These are phyloP conservation scores for Campopleginae sp. DNA, from an alignment of 2,888 invertebrate species.

Conservation along the genomic window DNA sequence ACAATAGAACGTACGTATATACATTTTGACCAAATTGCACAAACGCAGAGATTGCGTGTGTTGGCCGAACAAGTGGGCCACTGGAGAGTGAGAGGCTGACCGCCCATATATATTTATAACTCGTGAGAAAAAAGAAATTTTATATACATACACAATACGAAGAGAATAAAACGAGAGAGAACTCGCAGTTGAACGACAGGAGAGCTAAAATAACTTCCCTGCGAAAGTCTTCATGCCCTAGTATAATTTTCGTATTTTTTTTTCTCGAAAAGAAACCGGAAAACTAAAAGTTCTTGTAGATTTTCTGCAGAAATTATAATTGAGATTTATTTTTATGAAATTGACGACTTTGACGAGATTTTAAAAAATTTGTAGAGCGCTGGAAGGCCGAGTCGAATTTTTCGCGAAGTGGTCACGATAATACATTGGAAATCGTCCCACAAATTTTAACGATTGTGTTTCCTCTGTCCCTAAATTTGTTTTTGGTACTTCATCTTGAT, in stretches of 20 bases:
- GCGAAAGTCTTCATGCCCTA: background rate
- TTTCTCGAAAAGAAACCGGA: background rate
- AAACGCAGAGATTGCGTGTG: slow-evolving; percentile 43
- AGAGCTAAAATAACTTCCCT: slow-evolving; percentile 19
- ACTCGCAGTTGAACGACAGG: slow-evolving; percentile 31
- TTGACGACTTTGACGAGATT: background rate
- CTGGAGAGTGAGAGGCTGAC: slow-evolving; percentile 76
- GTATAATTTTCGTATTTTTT: slow-evolving; percentile 5
- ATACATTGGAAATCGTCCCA: background rate
- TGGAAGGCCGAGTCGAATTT: background rate
- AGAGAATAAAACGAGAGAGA: slow-evolving; percentile 29
- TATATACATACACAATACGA: background rate
- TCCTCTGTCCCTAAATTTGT: background rate
- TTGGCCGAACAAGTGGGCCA: slow-evolving; percentile 77
- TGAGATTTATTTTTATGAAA: background rate
- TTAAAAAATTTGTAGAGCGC: background rate
- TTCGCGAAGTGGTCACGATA: background rate
- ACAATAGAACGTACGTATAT: background rate
- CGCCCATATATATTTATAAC: slow-evolving; percentile 65
- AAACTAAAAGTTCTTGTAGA: background rate
- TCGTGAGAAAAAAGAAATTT: slow-evolving; percentile 16
- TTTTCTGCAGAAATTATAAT: background rate
- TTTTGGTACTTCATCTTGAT: background rate
- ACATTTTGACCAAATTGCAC: background rate
- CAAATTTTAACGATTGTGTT: background rate